Conservation (phyloP, 2,797 vertebrate species). For the Vipera latastei region DNA sequence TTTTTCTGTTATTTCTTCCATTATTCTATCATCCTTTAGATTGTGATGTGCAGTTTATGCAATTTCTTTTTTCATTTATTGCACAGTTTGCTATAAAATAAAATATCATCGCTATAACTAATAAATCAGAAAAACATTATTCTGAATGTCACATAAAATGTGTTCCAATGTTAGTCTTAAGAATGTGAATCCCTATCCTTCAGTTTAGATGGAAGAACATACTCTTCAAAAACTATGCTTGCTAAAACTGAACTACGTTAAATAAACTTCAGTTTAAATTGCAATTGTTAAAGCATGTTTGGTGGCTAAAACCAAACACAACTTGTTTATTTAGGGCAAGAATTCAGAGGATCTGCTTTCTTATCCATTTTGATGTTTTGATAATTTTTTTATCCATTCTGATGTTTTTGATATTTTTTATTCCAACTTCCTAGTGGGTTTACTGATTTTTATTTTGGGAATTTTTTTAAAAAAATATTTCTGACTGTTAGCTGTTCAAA, state of each 20-base stretch:
- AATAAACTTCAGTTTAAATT: slow-evolving; percentile 23
- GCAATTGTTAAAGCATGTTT: slow-evolving; percentile 14
- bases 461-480: not conserved
- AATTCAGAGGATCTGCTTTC: not conserved
- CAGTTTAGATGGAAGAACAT: slow-evolving; percentile 5
- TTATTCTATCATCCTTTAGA: slow-evolving; percentile 7
- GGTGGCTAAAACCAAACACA: not conserved
- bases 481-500: not conserved
- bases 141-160: slow-evolving; percentile 28
- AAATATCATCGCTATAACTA: slow-evolving; percentile 27
- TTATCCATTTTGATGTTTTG: not conserved
- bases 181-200: slow-evolving; percentile 29
- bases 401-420: not conserved
- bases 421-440: not conserved
- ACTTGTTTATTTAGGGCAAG: not conserved
- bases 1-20: slow-evolving; percentile 12
- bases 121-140: slow-evolving; percentile 35
- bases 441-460: not conserved
- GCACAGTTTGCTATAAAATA: slow-evolving; percentile 22
- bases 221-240: slow-evolving; percentile 38
- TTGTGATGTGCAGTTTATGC: slow-evolving; percentile 16
- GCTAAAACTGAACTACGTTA: slow-evolving; percentile 27
- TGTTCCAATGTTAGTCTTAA: slow-evolving; percentile 18
- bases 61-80: slow-evolving; percentile 31
- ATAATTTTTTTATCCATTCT: no score